Base-by-base conservation (phyloP, 1,140 invertebrate genomes). In the Zophobas morio region DNA sequence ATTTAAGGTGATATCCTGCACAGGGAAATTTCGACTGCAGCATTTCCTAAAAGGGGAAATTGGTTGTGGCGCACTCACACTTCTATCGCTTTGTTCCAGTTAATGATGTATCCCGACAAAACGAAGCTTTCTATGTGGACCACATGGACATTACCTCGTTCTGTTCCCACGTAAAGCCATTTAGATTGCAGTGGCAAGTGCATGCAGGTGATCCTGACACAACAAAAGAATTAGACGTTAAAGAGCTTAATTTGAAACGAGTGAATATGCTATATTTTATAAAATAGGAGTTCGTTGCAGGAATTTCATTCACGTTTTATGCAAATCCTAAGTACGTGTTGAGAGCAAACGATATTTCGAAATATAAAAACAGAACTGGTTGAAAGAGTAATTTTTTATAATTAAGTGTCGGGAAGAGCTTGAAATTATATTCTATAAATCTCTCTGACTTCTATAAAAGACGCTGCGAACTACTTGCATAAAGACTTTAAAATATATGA, bases 41-140 rank as follows among this genome's bases (percentile, higher is more conserved):
- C n/a, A 6, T 6, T n/a, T n/a, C 32, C 32, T 57, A 5, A 4
- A 46, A 71, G 39, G 56, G 71, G 39, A 74, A 74, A 71, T 60
- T 74, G 60, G 20, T 42, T 8, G 35, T 57, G 33, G 39, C 40
- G 66, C 70, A 96, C 96, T 97, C 90, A 99, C 97, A 99, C 90
- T 94, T 99, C 98, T 87, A 99, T 99, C 82, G 98, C 96, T 91
- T 99, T 99, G 90, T 99, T 99, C 98, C 98, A 99, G 90, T 99
- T 99, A 89, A 99, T 98, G 87, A 99, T 92, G 90, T 99, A 99
- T 80, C 98, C 98, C 84, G 97, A 99, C 81, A 99, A 91, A 83
- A 92, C 90, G 88, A 99, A 99, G 83, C 94, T 95, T 88, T 99
- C 98, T 80, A 99, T 94, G 89, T 99, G 97, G 81, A 99, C 95